Conservation (phyloP, 2,888 invertebrate species). For the Chromoteleia sp. region DNA sequence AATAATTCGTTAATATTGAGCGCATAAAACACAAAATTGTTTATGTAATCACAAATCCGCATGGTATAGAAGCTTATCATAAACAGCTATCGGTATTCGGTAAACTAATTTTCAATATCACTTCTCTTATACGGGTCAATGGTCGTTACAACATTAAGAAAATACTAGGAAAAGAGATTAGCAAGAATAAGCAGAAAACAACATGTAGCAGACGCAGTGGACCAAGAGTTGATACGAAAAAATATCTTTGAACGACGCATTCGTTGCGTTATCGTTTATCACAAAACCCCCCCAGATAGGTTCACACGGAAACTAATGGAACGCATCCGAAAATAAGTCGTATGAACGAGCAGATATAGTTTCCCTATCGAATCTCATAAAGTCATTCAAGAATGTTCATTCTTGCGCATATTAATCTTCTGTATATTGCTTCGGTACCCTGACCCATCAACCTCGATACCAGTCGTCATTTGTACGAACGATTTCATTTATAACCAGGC, state of each 20-base stretch:
- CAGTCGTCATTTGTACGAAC: slow-evolving; percentile 6
- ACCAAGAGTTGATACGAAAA: not conserved
- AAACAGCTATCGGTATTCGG: no score
- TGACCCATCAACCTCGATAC: slow-evolving; percentile 61
- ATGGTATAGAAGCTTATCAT: no score
- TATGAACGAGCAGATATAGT: slow-evolving; percentile 39
- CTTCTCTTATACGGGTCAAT: slow-evolving; percentile 33
- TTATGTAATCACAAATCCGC: no score
- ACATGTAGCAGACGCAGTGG: not conserved
- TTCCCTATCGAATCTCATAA: slow-evolving; percentile 37
- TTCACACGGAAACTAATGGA: slow-evolving; percentile 2
- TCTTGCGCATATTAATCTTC: slow-evolving; percentile 41
- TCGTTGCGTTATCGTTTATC: slow-evolving; percentile 25
- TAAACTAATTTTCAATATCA: slow-evolving; percentile 45
- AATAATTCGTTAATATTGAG: no score
- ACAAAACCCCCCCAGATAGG: slow-evolving; percentile 9
- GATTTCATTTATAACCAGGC: slow-evolving; percentile 27
- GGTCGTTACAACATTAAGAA: slow-evolving; percentile 42
- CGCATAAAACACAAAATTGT: no score
- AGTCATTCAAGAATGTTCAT: slow-evolving; percentile 47
- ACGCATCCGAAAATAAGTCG: slow-evolving; percentile 8
- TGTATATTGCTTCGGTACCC: slow-evolving; percentile 33
- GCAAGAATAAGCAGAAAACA: slow-evolving; percentile 27
- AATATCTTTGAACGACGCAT: not conserved
- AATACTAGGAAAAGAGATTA: slow-evolving; percentile 53